Base-by-base conservation (phyloP, 1,140 invertebrate genomes). In the Formica exsecta region DNA sequence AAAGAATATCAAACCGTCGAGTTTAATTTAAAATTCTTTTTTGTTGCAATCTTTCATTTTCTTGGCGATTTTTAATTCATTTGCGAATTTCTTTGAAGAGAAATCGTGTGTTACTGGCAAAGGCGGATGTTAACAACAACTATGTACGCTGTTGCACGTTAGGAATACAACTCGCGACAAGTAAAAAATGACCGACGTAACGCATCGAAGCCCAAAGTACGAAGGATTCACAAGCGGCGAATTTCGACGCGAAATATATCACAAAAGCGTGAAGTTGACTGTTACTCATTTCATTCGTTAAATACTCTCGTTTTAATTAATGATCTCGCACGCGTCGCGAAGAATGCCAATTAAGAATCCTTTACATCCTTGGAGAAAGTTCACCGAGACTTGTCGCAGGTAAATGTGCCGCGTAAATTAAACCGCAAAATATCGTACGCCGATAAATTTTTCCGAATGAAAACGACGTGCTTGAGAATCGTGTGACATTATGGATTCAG, bases 151-250 rank as follows among this genome's bases (percentile, higher is more conserved):
- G 38, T 8, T 68, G 11, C 13, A 48, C 48, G 36, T 54, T 44
- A 62, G 76, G 22, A 65, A 62, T 16, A 81, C 25, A 64, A 59
- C 61, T 65, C 61, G 51, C 65, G 70, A 29, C 70, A 29, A 59
- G 61, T 29, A 59, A 70, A 51, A 83, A 83, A 75, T 80, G 79
- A 85, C 76, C 68, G 86, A 70, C 54, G 59, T 85, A 75, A 48
- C 81, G 77, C 88, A 73, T 68, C 48, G 48, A 51, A 51, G 74
- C 84, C 87, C 86, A 90, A 90, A 77, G 76, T 86, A 79, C 86
- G 83, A 64, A 8, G n/a, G 38, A 73, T 61, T 81, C 25, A 41
- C 25, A 59, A 54, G 22, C 66, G 64, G 38, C 22, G 38, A 59
- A 32, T 81, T 61, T 80, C 38, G 54, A 36, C 79, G 68, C 38